Conservation (phyloP, 2,113 vertebrate species). For the Platichthys flesus region DNA sequence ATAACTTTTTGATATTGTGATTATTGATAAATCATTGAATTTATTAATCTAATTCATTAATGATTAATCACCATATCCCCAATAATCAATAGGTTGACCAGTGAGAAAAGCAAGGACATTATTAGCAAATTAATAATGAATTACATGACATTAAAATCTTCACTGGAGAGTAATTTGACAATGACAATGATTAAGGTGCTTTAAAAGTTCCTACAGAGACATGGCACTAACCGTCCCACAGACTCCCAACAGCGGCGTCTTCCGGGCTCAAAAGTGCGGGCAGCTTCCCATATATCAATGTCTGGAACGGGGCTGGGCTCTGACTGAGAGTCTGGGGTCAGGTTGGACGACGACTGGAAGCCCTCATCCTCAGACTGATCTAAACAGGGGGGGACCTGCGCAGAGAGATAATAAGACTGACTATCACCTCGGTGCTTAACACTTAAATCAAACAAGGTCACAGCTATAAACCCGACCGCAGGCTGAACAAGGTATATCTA, state of each 20-base stretch:
- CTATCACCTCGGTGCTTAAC: background rate
- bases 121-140: background rate
- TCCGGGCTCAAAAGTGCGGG: constrained; percentile 87
- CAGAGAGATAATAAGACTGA: background rate
- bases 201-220: background rate
- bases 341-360: constrained; percentile 95
- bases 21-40: background rate
- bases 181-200: background rate
- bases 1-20: too few relatives aligned
- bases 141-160: background rate
- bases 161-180: background rate
- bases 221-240: constrained; percentile 89
- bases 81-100: background rate
- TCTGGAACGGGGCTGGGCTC: constrained; percentile 90
- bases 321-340: constrained; percentile 98
- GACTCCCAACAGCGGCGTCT: constrained; percentile 94
- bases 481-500: background rate
- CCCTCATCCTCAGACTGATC: constrained; percentile 98
- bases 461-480: background rate
- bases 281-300: constrained; percentile 92
- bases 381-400: constrained; percentile 89
- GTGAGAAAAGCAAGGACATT: background rate
- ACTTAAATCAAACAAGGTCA: background rate
- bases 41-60: background rate
- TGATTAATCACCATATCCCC: background rate